Evolutionary conservation across 1,140 invertebrate genomes (phyloP), one percentile per base, ranked within the genome.

Genomic region (Globodera rostochiensis): DNA sequence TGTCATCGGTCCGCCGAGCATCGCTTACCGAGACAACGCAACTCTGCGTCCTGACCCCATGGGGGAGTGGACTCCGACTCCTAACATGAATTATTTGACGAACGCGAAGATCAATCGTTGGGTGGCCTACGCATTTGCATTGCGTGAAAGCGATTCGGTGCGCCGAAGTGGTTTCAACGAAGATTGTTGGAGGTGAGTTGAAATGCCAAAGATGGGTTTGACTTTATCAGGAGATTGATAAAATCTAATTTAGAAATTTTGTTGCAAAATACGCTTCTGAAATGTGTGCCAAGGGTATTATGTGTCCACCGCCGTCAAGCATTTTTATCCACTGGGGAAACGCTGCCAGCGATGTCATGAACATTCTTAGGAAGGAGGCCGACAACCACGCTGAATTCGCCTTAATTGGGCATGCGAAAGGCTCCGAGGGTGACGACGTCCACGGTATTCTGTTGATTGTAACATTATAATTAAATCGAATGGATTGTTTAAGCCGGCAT

Each of bases 91-190:
- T 6, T 57, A 57, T 76, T 45, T 57, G 36, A 6, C 3, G 36
- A n/a, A 57, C 46, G 49, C 74, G 3, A 6, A 25, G 3, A 64
- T 57, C 46, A n/a, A n/a, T 19, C 50, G 8, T 19, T 76, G 74
- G 74, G 74, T 76, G 36, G 74, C 74, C 45, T 76, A 64, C 36
- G 74, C 74, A 8, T 66, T 76, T 76, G 36, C 6, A 45, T 19
- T 6, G 5, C 57, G 13, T 60, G 57, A 13, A 0, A 19, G 57
- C 19, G 57, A 60, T 19, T 60, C 57, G 57, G 57, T 19, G 6
- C 57, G 57, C 6, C 57, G 57, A 19, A 19, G 6, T 6, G 11
- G 15, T 1, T 60, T 60, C 11, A 60, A 6, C 57, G 57, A 64
- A 64, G 19, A 6, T 3, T 19, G 3, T 13, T 64, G 57, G 57